Evolutionary conservation across 2,888 invertebrate genomes (phyloP), one percentile per base, ranked within the genome.

Genomic region (Platerodrilus igneus): DNA sequence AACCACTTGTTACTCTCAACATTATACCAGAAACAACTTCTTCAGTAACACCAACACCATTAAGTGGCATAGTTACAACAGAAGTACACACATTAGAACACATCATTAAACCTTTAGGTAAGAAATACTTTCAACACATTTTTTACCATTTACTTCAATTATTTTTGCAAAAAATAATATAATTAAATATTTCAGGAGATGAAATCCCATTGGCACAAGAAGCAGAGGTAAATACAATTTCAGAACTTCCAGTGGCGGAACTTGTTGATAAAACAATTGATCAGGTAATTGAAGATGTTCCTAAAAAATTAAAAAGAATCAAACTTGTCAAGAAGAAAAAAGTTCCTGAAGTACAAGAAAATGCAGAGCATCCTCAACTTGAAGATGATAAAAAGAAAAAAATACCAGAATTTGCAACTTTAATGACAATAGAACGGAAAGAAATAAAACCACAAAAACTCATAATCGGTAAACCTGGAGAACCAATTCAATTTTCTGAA

Each of bases 401-500:
- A 6, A 25, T 45, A 21, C 32, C 32, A 1, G 23, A 25, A 31
- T 18, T 27, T 9, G 26, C 26, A n/a, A 42, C 44, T 18, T 48
- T 52, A 19, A 72, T 77, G 53, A 75, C 73, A 61, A 76, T 82
- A 37, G 77, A 81, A 63, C 70, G 72, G 44, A 68, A 75, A 27
- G 72, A 75, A 51, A 63, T 78, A 3, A 72, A 76, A 57, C 67
- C 78, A 1, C 75, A 72, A 16, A 74, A 77, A 59, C 52, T 81
- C 8, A 73, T 78, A 62, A 75, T 78, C 41, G 68, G 72, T 11
- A 73, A 78, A 53, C 74, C 76, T 16, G 54, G 69, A 30, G 71
- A 75, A 50, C 67, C 72, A 6, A 76, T 79, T 1, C 74, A 75
- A 38, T 77, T 81, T 50, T 75, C 77, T 33, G 74, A 79, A 62